Evolutionary conservation across 2,888 invertebrate genomes (phyloP), one percentile per base, ranked within the genome.

Genomic region (Pollenia labialis): DNA sequence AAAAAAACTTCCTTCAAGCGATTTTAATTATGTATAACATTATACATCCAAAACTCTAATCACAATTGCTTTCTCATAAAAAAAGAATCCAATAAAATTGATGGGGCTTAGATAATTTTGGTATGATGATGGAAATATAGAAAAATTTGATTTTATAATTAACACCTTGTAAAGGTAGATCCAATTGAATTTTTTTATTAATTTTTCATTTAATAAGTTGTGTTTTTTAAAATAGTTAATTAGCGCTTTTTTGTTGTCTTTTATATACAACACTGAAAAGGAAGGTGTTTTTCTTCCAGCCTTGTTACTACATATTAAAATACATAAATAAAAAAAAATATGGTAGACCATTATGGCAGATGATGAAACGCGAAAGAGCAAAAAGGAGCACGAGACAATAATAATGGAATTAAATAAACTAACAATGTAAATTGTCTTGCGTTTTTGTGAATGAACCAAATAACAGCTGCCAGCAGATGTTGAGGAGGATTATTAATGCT

Each of bases 401-500:
- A 79, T 52, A 66, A 54, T 60, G 32, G 10, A 60, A 62, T 23
- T 46, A 52, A 76, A 71, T 23, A 72, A 71, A 81, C 56, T 32
- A 79, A 52, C 66, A 69, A 82, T 32, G 11, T 60, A 58, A 48
- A 84, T 71, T 76, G 46, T 68, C 44, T 71, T 76, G 23, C 44
- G 52, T 68, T 62, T 83, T 83, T 64, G 71, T 84, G 77, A 84
- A 84, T 81, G 76, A 87, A 84, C 46, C 14, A 44, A 77, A 74
- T 32, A 81, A 84, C 87, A 87, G 87, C 87, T 87, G 87, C 81
- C 84, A 87, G 84, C 87, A 87, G 87, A 87, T 87, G 87, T 84
- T 87, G 68, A 81, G 32, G 81, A 69, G 81, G 77, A 87, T 87
- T 84, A 85, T 74, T 54, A 66, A 48, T 62, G 72, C 18, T 68